Evolutionary conservation across 1,140 invertebrate species (phyloP), one percentile per base, ranked within the genome.

Genomic region (Bursaphelenchus mucronatus): DNA sequence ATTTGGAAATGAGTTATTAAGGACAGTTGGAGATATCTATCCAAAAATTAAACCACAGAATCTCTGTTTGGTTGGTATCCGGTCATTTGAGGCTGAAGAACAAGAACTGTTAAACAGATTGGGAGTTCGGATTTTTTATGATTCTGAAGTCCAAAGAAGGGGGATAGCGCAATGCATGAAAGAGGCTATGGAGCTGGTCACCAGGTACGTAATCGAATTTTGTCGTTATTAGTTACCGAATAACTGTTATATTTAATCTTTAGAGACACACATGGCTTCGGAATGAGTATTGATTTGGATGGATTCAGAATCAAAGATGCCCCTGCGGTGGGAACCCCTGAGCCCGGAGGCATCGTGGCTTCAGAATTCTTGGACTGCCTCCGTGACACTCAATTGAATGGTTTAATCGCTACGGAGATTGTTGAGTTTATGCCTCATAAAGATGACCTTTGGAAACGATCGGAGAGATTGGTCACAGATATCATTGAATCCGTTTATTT

Each of bases 281-380:
- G 74, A 40, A 61, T 76, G 55, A 69, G 64, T 15, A 76, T 76
- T 58, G 74, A 76, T 51, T 49, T 76, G 40, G 74, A 76, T 49
- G 74, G 74, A 3, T 76, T 76, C 45, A 68, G 74, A 46, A 58
- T 76, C 8, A 49, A 68, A 3, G 75, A 75, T 46, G 75, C 74
- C 19, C 74, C 74, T 11, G 74, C 74, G n/a, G 74, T 76, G 11
- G 74, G 74, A 50, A 76, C 74, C 17, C 74, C 74, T 0, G 75
- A 50, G 5, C 71, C 64, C 13, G 74, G 75, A 45, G 70, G 70
- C 17, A 77, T 76, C 54, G 53, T 67, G 52, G 74, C 74, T 19
- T 40, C 50, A 8, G 70, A 76, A 46, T 76, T 76, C 56, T 41
- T 76, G 13, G 68, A 74, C 13, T 74, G 64, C 50, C 56, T 76